Evolutionary conservation across 2,888 invertebrate species (phyloP), one percentile per base, ranked within the genome.

Genomic region (Dorcus hopei): DNA sequence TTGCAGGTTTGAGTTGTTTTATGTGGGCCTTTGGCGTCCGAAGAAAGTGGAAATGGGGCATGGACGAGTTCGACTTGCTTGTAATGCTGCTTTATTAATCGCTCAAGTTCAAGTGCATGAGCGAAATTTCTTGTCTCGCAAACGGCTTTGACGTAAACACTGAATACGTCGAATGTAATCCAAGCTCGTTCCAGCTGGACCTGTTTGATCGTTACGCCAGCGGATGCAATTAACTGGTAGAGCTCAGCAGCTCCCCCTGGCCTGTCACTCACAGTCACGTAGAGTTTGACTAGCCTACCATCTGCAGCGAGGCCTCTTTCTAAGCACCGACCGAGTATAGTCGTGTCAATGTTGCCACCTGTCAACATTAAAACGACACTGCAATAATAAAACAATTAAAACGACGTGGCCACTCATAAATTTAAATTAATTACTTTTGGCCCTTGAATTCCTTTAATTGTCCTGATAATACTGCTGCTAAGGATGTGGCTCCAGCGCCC

Each of bases 141-240:
- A 1, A 95, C 88, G n/a, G 93, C 90, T 78, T 93, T 93, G 0
- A 94, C 91, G 74, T 87, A 85, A 14, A 88, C 88, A 65, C 87
- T 86, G 75, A 95, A 95, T 51, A 97, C 90, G 74, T 97, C 96
- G 2, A 88, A 87, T 59, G 87, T 88, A 9, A 97, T 86, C 96
- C 96, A 97, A 1, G 97, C 96, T 3, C 43, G 43, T 43, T 43
- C 43, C 16, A 16, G 43, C 79, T 94, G 90, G 58, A 97, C 95
- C 73, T 97, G 96, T 78, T 97, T 97, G 63, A 97, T 93, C 38
- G 90, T 90, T 8, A 93, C 94, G 0, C 94, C 94, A 26, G 90
- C 81, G 1, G 85, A 83, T 0, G 88, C 84, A 53, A 95, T 82
- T 41, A 91, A 78, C 70, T 85, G 85, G 71, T 93, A 92, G 3